Evolutionary conservation across 2,888 invertebrate species (phyloP), one percentile per base, ranked within the genome.

Genomic region (Limulus polyphemus): DNA sequence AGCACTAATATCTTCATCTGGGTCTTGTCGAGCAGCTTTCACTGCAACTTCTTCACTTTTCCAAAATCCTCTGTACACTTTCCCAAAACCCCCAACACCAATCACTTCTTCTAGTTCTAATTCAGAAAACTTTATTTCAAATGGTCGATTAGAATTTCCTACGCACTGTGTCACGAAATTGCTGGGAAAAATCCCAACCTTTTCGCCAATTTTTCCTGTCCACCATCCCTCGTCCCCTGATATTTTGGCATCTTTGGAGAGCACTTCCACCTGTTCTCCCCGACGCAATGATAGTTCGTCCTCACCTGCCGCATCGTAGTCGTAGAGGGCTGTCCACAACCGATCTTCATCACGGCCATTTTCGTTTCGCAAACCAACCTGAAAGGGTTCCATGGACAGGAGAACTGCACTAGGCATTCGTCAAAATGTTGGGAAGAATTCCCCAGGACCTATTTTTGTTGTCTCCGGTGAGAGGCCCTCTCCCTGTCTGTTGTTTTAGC

Each of bases 171-270:
- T 86, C 65, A 95, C 94, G 80, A 92, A 97, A 75, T 92, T 90
- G 63, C 91, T 86, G 13, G 95, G 95, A 78, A 97, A 95, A 74
- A 97, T 94, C 66, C 92, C 93, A 50, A 71, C 72, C 77, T 90
- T 87, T 72, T 89, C 88, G 49, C 90, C 89, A 74, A 92, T 89
- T 78, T 91, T 92, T 50, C 95, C 95, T 63, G 93, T 95, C 95
- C 95, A 97, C 95, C 95, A 97, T 70, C 95, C 95, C 73, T 93
- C 92, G 78, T 94, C 94, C 47, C 95, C 95, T 9, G 94, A 94
- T 74, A 95, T 93, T 78, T 88, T 90, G 51, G 89, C 84, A 79
- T 95, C 94, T 74, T 88, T 90, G 56, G 93, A 92, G 61, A 95
- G 82, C 65, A 97, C 82, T 77, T 91, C 88, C 64, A 97, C 90